Evolutionary conservation across 2,797 vertebrate genomes (phyloP).

Genomic region (Cryptoprocta ferox): DNA sequence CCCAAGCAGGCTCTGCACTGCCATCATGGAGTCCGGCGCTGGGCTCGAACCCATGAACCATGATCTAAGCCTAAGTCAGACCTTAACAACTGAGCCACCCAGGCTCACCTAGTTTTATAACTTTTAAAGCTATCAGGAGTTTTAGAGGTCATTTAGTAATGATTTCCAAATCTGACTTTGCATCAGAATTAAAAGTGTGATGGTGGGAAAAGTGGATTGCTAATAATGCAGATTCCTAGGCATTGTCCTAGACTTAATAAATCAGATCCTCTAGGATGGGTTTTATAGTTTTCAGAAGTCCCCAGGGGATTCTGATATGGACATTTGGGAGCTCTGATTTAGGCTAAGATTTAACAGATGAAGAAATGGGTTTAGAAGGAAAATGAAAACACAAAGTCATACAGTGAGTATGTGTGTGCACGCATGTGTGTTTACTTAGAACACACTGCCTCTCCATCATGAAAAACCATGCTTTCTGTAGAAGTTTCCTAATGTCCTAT

Average conservation of each 20-base stretch:
- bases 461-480: constrained; percentile 6
- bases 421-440: neutral
- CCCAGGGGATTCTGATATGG: neutral
- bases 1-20: no score
- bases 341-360: neutral
- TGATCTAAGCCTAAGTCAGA: no score
- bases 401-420: neutral
- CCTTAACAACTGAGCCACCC: no score
- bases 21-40: no score
- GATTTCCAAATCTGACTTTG: constrained; percentile 13
- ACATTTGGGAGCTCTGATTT: constrained; percentile 30
- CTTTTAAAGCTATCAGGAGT: neutral
- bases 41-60: no score
- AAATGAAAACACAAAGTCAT: constrained; percentile 13
- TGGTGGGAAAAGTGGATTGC: constrained; percentile 8
- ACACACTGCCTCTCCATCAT: neutral
- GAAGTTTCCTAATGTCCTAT: neutral
- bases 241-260: neutral
- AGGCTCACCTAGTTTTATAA: neutral
- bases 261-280: neutral
- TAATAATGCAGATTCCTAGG: neutral
- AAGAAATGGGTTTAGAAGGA: neutral
- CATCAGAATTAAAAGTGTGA: constrained; percentile 10
- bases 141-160: constrained; percentile 37
- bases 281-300: neutral